Evolutionary conservation across 2,797 vertebrate genomes (phyloP), one percentile per base, ranked within the genome.

Genomic region (Psittacula echo): DNA sequence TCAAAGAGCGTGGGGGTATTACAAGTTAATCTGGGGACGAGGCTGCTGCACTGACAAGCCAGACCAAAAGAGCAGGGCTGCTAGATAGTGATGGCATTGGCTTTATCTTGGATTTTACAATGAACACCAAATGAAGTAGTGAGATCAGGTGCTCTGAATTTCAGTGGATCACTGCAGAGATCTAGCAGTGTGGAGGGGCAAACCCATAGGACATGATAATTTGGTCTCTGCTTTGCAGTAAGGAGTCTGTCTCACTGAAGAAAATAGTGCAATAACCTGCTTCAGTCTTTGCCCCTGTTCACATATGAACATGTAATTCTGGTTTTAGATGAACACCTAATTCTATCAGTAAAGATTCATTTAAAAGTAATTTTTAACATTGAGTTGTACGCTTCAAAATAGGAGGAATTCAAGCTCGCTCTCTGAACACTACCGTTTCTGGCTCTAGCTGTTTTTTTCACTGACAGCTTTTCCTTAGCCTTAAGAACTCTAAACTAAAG

Each of bases 181-280:
- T 58, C 67, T 26, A 13, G 50, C n/a, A 37, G 78, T 3, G 47
- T 37, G 39, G 15, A 50, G 42, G 13, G 44, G 51, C 20, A 29
- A 0, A 7, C 27, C 11, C 0, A 2, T 19, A 2, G 18, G 44
- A 21, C 0, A 0, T 7, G 19, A 4, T 45, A 54, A 18, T 45
- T 90, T 72, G 58, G 53, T 65, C 18, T 29, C 62, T 78, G 44
- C 54, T 41, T 23, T 56, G 64, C 61, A 39, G 16, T 14, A 13
- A 75, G 18, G 71, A 34, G 4, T 42, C 76, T 30, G 11, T n/a
- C 50, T 8, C 14, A 1, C 60, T 60, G 50, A 61, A 53, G 56
- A 22, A 10, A 39, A 16, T 7, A 9, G 30, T 22, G 41, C 48
- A 61, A 44, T 32, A 30, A 64, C 44, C 41, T 85, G 37, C 15